Base-by-base conservation (phyloP, 92 coral and sea anemone genomes). In the Pocillopora meandrina region DNA sequence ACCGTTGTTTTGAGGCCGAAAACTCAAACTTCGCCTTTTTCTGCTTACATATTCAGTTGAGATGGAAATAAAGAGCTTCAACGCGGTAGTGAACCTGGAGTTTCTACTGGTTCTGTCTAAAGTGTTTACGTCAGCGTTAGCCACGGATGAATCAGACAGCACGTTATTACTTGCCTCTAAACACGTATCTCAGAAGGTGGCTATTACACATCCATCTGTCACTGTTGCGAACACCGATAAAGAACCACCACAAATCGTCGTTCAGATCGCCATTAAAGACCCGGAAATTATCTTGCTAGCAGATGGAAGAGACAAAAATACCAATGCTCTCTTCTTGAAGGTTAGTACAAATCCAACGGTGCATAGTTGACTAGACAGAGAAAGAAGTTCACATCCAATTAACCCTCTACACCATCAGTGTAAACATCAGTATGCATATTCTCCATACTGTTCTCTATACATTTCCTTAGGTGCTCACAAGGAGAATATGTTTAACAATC, bases 261-360 rank as follows among this genome's bases (percentile, higher is more conserved):
- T 97, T 9, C 95, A 77, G 69, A 85, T 97, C 71, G 65, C 84
- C 10, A 90, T 97, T 49, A 93, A 90, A 68, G 95, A 95, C 42
- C 99, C 99, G 0, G 99, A 97, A 72, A 93, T 97, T 58, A 93
- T 94, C 9, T 82, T 97, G 63, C 79, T 97, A 56, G 99, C 99
- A 47, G 97, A 97, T 93, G 99, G 98, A 19, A 95, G 88, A 60
- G 97, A 95, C 81, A 91, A 92, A 72, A 85, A 89, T 68, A 97
- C 99, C 10, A 86, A 95, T 84, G 99, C 99, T 18, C 67, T 97
- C 79, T 91, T 97, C 76, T 81, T 95, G 69, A 94, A 94, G 94
- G 98, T 95, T 61, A 56, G 88, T 65, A 15, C 23, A 26, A 12
- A 15, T 70, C 56, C 35, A 14, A 10, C 62, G 10, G 14, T 12